phyloP scores from a whole-genome alignment of 2,888 invertebrate genomes.

The Aradus depressus region DNA sequence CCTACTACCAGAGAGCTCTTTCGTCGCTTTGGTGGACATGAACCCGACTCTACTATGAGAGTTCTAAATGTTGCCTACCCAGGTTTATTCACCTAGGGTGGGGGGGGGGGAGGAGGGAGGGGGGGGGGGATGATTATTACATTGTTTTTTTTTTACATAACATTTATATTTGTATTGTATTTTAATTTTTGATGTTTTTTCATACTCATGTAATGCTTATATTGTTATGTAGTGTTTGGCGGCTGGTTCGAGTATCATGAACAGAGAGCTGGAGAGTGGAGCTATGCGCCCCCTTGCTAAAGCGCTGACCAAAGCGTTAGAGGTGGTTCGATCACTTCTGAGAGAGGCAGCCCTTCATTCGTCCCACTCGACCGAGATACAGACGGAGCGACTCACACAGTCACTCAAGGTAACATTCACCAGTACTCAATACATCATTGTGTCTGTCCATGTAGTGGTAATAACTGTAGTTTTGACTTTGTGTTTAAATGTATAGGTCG shows the following conservation, averaged over 20 bases:
- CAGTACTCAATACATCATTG: too few species aligned
- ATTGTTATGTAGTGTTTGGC: slow-evolving; percentile 68
- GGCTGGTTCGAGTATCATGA: slow-evolving; percentile 96
- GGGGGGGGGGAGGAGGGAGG: too few species aligned
- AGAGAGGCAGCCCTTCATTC: slow-evolving; percentile 66
- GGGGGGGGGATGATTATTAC: too few species aligned
- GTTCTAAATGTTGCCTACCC: too few species aligned
- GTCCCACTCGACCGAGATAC: slow-evolving; percentile 32
- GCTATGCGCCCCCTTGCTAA: slow-evolving; percentile 94
- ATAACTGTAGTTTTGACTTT: too few species aligned
- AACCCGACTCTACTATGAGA: too few species aligned
- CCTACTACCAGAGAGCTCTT: too few species aligned
- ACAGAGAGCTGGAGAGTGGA: slow-evolving; percentile 89
- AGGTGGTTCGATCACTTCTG: slow-evolving; percentile 79
- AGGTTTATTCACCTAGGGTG: too few species aligned
- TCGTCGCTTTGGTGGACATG: too few species aligned
- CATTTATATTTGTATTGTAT: not conserved
- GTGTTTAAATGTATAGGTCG: too few species aligned
- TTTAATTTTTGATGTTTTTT: not conserved
- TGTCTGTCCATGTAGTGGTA: too few species aligned
- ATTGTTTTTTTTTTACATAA: too few species aligned
- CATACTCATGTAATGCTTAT: not conserved
- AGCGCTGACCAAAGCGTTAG: slow-evolving; percentile 90
- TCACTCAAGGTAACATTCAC: slow-evolving; percentile 42
- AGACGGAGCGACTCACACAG: slow-evolving; percentile 32